phyloP scores from a whole-genome alignment of 2,113 vertebrate species.

The Chrysemys picta region DNA sequence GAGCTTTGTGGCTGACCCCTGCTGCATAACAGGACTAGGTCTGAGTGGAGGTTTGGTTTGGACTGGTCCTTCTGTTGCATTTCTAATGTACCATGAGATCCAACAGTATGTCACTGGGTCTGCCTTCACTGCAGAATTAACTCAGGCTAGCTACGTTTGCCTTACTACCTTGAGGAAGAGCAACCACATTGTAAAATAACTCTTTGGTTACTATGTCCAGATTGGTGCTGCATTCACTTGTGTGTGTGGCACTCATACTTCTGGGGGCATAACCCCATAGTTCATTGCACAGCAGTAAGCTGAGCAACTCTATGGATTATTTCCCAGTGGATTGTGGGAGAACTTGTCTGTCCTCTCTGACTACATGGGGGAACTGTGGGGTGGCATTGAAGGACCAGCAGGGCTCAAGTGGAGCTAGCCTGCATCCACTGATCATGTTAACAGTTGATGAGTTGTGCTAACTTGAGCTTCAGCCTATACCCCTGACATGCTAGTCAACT shows the following conservation, averaged over 20 bases:
- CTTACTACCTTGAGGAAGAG: background rate
- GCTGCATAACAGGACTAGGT: background rate
- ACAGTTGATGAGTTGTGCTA: background rate
- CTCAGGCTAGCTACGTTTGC: background rate
- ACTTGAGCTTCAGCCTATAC: background rate
- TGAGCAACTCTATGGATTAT: background rate
- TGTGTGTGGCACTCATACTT: background rate
- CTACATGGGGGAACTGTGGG: background rate
- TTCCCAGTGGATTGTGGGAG: background rate
- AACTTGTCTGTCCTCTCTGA: background rate
- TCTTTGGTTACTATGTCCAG: background rate
- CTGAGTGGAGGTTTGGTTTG: background rate
- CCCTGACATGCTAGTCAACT: background rate
- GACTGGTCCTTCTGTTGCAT: background rate
- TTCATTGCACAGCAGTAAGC: background rate
- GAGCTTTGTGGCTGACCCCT: background rate
- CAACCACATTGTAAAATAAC: background rate
- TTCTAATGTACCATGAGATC: background rate
- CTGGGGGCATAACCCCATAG: background rate
- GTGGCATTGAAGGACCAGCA: background rate
- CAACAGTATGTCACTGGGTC: background rate
- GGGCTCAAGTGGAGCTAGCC: background rate
- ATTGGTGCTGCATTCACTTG: background rate
- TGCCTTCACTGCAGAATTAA: fast-evolving
- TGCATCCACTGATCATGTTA: background rate